Evolutionary conservation across 2,113 vertebrate genomes (phyloP), one percentile per base, ranked within the genome.

Genomic region (Cyrtonyx montezumae): DNA sequence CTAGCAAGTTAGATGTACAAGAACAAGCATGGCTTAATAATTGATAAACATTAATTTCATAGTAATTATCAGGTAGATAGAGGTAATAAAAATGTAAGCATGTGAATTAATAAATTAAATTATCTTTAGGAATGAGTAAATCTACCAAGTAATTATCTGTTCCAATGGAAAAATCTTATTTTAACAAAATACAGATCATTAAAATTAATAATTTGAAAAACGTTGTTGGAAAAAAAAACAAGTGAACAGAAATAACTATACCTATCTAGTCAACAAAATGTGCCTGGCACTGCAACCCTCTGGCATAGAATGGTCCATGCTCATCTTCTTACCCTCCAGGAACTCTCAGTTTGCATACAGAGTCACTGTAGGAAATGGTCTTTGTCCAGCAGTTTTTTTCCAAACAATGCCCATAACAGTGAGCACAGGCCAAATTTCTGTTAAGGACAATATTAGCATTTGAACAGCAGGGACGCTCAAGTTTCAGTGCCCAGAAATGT

Each of bases 21-120:
- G 20, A 93, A 73, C 8, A 92, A 92, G 34, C 6, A 46, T 32
- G 22, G 28, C 8, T 93, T 92, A 83, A 85, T 30, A 93, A 89
- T 43, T 79, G 42, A 70, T n/a, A 70, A 84, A 87, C 84, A 81
- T 19, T 87, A 84, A 83, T 92, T 95, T 96, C 59, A 70, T 76
- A 74, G 18, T 79, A 84, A 93, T 96, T 93, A 77, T 40, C 69
- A 84, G 11, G 36, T 87, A 90, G 42, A 48, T 48, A 6, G 25
- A 90, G 40, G 37, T 80, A 55, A 58, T 78, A 71, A 91, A 88
- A 87, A 81, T 53, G 16, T n/a, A 81, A 92, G n/a, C 66, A 81
- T 86, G 67, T 81, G 74, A 88, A 65, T 77, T 95, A 90, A 84
- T 68, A 93, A 95, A 92, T 90, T 71, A 68, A 75, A 79, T 95